Evolutionary conservation across 1,140 invertebrate species (phyloP).

Genomic region (Drosophila athabasca): DNA sequence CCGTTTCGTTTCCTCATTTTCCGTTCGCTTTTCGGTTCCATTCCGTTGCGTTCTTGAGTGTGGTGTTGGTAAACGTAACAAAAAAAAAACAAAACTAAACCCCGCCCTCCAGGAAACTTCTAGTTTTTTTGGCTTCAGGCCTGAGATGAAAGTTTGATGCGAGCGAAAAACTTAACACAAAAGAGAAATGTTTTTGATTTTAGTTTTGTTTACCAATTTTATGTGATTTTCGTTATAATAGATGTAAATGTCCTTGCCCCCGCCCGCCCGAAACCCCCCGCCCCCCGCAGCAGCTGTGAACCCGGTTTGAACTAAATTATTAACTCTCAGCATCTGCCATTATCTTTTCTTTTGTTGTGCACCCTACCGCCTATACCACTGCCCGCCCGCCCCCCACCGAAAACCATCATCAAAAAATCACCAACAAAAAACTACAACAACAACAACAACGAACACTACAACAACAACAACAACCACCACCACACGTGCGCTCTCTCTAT

Average conservation of each 20-base stretch:
- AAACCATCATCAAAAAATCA: slow-evolving; percentile 6
- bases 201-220: slow-evolving; percentile 9
- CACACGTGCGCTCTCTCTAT: slow-evolving; percentile 45
- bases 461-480: slow-evolving; percentile 44
- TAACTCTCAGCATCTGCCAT: slow-evolving; percentile 45
- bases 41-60: slow-evolving; percentile 41
- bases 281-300: slow-evolving; percentile 38
- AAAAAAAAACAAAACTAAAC: background rate
- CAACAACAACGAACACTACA: slow-evolving; percentile 33
- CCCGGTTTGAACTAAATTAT: slow-evolving; percentile 65
- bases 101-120: too few species aligned
- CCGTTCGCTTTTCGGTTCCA: slow-evolving; percentile 39
- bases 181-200: slow-evolving; percentile 20
- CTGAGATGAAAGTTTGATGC: slow-evolving; percentile 31
- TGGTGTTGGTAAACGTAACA: slow-evolving; percentile 50
- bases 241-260: slow-evolving; percentile 36
- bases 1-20: slow-evolving; percentile 64
- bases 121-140: slow-evolving; percentile 25
- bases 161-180: slow-evolving; percentile 79
- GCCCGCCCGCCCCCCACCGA: slow-evolving; percentile 1
- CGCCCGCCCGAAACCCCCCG: slow-evolving; percentile 7
- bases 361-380: slow-evolving; percentile 52
- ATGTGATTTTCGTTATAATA: slow-evolving; percentile 16
- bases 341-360: slow-evolving; percentile 64
- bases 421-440: slow-evolving; percentile 23